phyloP scores from a whole-genome alignment of 2,113 vertebrate genomes.

The Abramis brama region DNA sequence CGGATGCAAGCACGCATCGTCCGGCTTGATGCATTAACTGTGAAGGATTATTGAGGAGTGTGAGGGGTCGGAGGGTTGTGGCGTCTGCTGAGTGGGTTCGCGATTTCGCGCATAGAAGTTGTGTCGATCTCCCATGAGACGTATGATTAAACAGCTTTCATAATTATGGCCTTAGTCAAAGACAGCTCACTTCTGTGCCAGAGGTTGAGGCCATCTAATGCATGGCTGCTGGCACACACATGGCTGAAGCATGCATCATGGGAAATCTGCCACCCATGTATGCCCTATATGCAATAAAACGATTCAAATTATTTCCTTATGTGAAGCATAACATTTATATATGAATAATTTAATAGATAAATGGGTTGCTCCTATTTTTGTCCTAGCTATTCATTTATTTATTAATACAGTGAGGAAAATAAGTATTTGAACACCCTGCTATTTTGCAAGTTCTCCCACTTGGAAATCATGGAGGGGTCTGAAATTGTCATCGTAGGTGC shows the following conservation, averaged over 20 bases:
- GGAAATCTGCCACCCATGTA: neutral
- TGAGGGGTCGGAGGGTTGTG: slow-evolving; percentile 15
- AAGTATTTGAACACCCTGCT: too few species aligned
- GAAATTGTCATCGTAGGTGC: too few species aligned
- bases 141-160: slow-evolving; percentile 53
- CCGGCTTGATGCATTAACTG: slow-evolving; percentile 43
- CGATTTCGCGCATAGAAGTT: slow-evolving; percentile 25
- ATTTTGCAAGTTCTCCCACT: too few species aligned
- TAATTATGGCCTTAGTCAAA: slow-evolving; percentile 45
- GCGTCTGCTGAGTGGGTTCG: slow-evolving; percentile 2
- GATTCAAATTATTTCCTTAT: neutral
- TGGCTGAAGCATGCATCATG: slow-evolving; percentile 14
- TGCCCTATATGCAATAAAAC: neutral
- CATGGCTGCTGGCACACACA: slow-evolving; percentile 22
- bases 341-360: too few species aligned
- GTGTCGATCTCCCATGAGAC: slow-evolving; percentile 29
- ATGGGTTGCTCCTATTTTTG: too few species aligned
- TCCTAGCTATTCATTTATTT: too few species aligned
- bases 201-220: slow-evolving; percentile 28
- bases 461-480: too few species aligned
- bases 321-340: neutral
- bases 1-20: slow-evolving; percentile 39
- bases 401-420: too few species aligned
- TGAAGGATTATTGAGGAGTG: slow-evolving; percentile 58
- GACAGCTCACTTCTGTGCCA: slow-evolving; percentile 48